These are phyloP conservation scores for Archips crataeganus DNA, from an alignment of 2,888 invertebrate species.

Conservation along the genomic window DNA sequence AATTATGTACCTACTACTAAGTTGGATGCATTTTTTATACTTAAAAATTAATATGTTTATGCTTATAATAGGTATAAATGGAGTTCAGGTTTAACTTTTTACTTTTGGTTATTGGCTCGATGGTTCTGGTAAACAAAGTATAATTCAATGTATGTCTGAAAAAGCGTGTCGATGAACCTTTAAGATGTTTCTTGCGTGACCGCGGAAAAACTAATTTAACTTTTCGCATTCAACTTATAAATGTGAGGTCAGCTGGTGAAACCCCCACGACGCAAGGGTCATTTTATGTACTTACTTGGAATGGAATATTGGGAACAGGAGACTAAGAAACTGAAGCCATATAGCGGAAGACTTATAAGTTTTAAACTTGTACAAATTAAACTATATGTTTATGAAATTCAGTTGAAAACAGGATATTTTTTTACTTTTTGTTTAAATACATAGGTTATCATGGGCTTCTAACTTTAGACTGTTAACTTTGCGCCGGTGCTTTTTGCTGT, in stretches of 20 bases:
- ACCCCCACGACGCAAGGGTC: constrained; percentile 67
- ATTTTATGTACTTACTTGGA: constrained; percentile 46
- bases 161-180: not conserved
- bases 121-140: not conserved
- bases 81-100: too few species aligned
- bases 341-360: not conserved
- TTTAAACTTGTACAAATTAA: not conserved
- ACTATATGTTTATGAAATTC: too few species aligned
- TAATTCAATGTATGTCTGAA: not conserved
- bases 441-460: too few species aligned
- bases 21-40: too few species aligned
- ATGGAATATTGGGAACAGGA: not conserved
- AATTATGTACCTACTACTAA: too few species aligned
- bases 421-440: too few species aligned
- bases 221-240: constrained; percentile 22
- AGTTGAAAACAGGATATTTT: too few species aligned
- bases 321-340: not conserved
- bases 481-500: too few species aligned
- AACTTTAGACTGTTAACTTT: too few species aligned
- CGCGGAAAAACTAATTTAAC: constrained; percentile 30
- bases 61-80: too few species aligned
- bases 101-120: too few species aligned
- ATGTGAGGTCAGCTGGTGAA: constrained; percentile 46
- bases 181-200: constrained; percentile 13
- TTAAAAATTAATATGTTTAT: too few species aligned